A percentile compares a stretch with the other conserved stretches of the same genome.
These are phyloP conservation scores for Zaprionus lineosus DNA, from an alignment of 2,888 invertebrate species.

Conservation along the genomic window DNA sequence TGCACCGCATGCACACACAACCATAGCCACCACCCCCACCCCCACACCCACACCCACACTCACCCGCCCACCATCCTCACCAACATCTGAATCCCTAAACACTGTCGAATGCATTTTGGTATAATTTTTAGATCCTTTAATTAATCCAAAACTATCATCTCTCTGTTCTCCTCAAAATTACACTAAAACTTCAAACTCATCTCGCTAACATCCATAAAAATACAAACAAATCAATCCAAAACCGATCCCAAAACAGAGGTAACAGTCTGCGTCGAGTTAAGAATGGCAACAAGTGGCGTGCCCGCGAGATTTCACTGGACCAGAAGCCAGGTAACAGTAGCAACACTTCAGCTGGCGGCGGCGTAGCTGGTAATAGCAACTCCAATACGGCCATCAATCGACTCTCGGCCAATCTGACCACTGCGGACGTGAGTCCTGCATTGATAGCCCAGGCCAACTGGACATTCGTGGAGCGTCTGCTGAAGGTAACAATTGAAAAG, in stretches of 20 bases:
- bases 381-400: constrained; percentile 74
- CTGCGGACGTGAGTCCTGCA: constrained; percentile 87
- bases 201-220: constrained; percentile 41
- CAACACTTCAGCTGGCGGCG: constrained; percentile 28
- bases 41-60: neutral
- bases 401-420: constrained; percentile 81
- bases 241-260: constrained; percentile 76
- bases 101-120: constrained; percentile 15
- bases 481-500: constrained; percentile 95
- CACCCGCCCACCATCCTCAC: neutral
- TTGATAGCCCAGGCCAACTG: constrained; percentile 98
- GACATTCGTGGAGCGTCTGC: constrained; percentile 97
- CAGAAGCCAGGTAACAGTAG: constrained; percentile 69
- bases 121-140: constrained; percentile 31
- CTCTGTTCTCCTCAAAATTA: constrained; percentile 55
- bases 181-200: constrained; percentile 53
- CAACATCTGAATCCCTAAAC: neutral
- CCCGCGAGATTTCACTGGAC: constrained; percentile 85
- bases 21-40: neutral
- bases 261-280: constrained; percentile 86
- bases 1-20: constrained; percentile 44
- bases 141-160: constrained; percentile 45
- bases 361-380: constrained; percentile 46
- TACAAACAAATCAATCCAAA: constrained; percentile 28
- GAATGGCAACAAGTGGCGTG: constrained; percentile 86